phyloP scores from a whole-genome alignment of 2,797 vertebrate species.

The Octomys mimax region DNA sequence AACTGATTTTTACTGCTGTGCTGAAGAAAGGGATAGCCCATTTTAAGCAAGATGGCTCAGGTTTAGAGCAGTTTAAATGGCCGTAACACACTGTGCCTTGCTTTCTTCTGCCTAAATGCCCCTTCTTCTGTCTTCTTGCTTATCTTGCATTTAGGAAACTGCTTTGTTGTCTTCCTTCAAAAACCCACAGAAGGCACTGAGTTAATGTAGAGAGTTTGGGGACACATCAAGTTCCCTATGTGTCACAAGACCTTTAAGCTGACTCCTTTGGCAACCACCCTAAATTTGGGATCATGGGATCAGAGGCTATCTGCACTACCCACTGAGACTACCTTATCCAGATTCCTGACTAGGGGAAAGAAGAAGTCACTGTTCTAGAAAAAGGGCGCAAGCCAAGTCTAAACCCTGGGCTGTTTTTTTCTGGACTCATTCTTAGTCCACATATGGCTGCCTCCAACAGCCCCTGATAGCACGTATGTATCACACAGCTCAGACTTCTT shows the following conservation, averaged over 20 bases:
- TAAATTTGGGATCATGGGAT: not conserved
- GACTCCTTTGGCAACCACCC: not conserved
- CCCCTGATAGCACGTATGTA: not conserved
- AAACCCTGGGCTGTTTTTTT: not conserved
- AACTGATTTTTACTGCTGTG: not conserved
- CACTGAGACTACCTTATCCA: not conserved
- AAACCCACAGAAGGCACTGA: not conserved
- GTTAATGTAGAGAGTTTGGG: not conserved
- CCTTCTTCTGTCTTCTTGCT: not conserved
- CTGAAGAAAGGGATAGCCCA: not conserved
- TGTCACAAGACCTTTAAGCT: not conserved
- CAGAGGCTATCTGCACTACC: not conserved
- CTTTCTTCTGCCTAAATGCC: not conserved
- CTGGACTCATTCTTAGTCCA: not conserved
- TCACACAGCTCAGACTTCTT: not conserved
- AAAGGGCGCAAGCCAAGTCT: not conserved
- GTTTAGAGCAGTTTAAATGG: not conserved
- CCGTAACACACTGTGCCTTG: not conserved
- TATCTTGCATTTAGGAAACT: conserved; percentile 8
- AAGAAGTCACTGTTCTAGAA: not conserved
- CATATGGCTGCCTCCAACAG: too few relatives aligned
- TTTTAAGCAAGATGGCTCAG: not conserved
- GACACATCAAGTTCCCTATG: not conserved
- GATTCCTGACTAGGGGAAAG: not conserved
- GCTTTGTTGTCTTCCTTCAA: not conserved